Evolutionary conservation across 2,797 vertebrate genomes (phyloP), one percentile per base, ranked within the genome.

Genomic region (Poeciliopsis turneri): DNA sequence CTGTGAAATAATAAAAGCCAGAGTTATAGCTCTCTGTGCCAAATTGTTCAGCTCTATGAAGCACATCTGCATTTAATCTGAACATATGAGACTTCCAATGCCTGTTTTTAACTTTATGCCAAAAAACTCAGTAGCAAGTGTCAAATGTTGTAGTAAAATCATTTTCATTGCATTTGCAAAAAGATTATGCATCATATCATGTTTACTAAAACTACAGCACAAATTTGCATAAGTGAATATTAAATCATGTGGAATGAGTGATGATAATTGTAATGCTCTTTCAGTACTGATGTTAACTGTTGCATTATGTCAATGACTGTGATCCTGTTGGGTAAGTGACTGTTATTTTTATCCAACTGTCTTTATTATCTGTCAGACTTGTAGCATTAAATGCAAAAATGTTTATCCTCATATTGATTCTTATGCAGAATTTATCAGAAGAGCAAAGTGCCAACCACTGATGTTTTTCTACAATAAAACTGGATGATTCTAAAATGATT

Each of bases 381-480:
- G 66, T n/a, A 69, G 66, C 66, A 69, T 69, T n/a, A 69, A 64
- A n/a, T 43, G 66, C 66, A 64, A 64, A 64, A 36, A 68, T 25
- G 39, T 43, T 69, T 69, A 43, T 43, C 66, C 39, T 69, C 39
- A 43, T 7, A 25, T 11, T 69, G 66, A 69, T n/a, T 43, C 36
- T 69, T 69, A 69, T 43, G 39, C 66, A 68, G 36, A 68, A 41
- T 68, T 41, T 41, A 25, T 25, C 20, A 69, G 66, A 43, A 69
- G 39, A 74, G 41, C 72, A 76, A 61, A 79, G 80, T 83, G 82
- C 82, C 85, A 87, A 90, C 80, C 75, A n/a, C 25, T 70, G 23
- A 64, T 28, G 33, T 55, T 36, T 64, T 89, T 88, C 72, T 90
- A 88, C 75, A 92, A 92, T 92, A 90, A 92, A 76, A 12, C 36